Percentiles rank a stretch among this genome's conserved stretches.
Conservation (phyloP, 2,888 invertebrate species). For the Archips xylosteana region DNA sequence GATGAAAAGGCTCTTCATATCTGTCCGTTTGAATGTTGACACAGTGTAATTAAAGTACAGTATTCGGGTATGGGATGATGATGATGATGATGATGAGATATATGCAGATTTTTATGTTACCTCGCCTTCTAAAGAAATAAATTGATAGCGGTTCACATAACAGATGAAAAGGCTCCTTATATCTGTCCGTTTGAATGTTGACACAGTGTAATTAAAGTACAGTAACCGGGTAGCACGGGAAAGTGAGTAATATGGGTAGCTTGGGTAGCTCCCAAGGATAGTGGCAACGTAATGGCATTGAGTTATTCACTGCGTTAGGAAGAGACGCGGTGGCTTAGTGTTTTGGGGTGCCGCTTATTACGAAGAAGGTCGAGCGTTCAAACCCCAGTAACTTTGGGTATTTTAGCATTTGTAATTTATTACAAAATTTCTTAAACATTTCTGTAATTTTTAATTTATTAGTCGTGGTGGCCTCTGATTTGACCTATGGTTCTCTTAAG, state of each 20-base stretch:
- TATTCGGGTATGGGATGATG: too few species aligned
- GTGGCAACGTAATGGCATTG: constrained; percentile 21
- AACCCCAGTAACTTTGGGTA: neutral
- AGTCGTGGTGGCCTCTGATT: too few species aligned
- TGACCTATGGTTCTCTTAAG: too few species aligned
- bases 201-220: constrained; percentile 41
- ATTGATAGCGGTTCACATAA: neutral
- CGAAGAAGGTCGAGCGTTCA: neutral
- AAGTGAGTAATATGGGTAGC: constrained; percentile 30
- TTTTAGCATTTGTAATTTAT: neutral
- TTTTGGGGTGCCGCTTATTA: neutral
- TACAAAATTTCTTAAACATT: neutral
- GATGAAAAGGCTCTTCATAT: too few species aligned
- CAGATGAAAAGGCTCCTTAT: neutral
- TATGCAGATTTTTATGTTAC: too few species aligned
- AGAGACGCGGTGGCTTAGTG: neutral
- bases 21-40: too few species aligned
- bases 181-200: constrained; percentile 7
- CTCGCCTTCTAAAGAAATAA: too few species aligned
- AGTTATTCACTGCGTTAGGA: neutral
- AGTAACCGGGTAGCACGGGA: constrained; percentile 32
- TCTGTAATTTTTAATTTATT: neutral
- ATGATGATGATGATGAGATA: too few species aligned
- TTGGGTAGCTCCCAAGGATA: constrained; percentile 12
- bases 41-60: too few species aligned